Base-by-base conservation (phyloP, 1,140 invertebrate species). In the Lysiphlebus fabarum region DNA sequence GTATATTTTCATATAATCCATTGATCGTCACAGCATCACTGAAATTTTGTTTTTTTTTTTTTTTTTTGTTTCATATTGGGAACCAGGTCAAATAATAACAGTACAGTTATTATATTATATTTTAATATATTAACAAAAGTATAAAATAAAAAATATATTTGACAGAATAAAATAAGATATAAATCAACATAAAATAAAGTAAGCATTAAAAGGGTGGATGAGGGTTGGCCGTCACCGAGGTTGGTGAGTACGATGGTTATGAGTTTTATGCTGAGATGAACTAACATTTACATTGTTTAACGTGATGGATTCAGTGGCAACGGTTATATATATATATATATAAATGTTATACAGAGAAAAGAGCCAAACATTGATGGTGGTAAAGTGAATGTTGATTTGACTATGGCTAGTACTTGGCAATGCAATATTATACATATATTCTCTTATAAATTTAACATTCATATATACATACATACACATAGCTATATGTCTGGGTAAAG, bases 231-330 rank as follows among this genome's bases (percentile, higher is more conserved):
- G 17, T 26, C 17, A 26, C 17, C 17, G 17, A 26, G 17, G 17
- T 26, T 4, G 17, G 17, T 26, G 17, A 26, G 17, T 26, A 26
- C 17, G 17, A 26, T 70, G 72, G 69, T 75, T 77, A 76, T 77
- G 72, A 77, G 72, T 78, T 75, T 77, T 74, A 71, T 72, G 70
- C 71, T 67, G 72, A 72, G 69, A 73, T 68, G 67, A 67, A 71
- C 70, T 71, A 79, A 77, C 76, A 77, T 79, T 79, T 78, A 73
- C 76, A 78, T 78, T 78, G 73, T 79, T 77, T 73, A 78, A 77
- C 72, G 69, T 69, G 73, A 79, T 77, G 73, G 74, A 77, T 77
- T 77, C 73, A 75, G 77, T 67, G 65, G 65, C 66, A 68, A 45
- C 37, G 48, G 40, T 40, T n/a, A 17, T 33, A 26, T 38, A 26